These are phyloP conservation scores for Venustaconcha ellipsiformis DNA, from an alignment of 1,140 invertebrate genomes.

Conservation along the genomic window DNA sequence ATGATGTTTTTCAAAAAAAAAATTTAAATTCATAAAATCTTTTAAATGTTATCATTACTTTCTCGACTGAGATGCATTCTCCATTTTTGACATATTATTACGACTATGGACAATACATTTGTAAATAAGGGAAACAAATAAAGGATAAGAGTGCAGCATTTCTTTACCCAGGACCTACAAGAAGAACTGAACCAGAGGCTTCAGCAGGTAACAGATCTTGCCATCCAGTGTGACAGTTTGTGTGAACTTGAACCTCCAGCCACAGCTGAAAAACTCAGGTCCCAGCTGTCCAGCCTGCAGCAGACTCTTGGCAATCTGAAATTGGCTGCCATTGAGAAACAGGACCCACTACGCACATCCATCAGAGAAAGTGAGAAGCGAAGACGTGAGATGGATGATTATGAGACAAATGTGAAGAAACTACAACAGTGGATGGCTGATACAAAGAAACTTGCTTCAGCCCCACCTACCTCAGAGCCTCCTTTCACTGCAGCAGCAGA, in stretches of 20 bases:
- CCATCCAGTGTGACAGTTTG: conserved; percentile 71
- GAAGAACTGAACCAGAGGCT: conserved; percentile 74
- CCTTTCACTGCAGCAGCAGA: conserved; percentile 62
- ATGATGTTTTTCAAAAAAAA: no score
- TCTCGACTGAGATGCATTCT: no score
- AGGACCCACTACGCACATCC: conserved; percentile 71
- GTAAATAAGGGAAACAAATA: no score
- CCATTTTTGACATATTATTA: no score
- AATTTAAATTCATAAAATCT: no score
- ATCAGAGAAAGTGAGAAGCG: conserved; percentile 70
- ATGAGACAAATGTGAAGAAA: conserved; percentile 85
- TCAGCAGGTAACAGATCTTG: conserved; percentile 73
- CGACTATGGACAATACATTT: no score
- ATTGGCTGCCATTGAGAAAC: conserved; percentile 55
- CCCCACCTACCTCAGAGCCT: conserved; percentile 57
- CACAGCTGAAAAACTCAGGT: conserved; percentile 69
- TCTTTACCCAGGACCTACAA: conserved; percentile 66
- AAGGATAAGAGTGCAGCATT: background rate
- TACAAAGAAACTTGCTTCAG: conserved; percentile 73
- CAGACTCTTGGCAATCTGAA: conserved; percentile 68
- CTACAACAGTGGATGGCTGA: conserved; percentile 75
- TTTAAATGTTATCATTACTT: no score
- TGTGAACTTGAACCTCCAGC: conserved; percentile 66
- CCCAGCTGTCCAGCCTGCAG: conserved; percentile 73
- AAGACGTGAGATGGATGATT: conserved; percentile 80